Evolutionary conservation across 2,113 vertebrate species (phyloP), one percentile per base, ranked within the genome.

Genomic region (Periophthalmodon schlosseri): DNA sequence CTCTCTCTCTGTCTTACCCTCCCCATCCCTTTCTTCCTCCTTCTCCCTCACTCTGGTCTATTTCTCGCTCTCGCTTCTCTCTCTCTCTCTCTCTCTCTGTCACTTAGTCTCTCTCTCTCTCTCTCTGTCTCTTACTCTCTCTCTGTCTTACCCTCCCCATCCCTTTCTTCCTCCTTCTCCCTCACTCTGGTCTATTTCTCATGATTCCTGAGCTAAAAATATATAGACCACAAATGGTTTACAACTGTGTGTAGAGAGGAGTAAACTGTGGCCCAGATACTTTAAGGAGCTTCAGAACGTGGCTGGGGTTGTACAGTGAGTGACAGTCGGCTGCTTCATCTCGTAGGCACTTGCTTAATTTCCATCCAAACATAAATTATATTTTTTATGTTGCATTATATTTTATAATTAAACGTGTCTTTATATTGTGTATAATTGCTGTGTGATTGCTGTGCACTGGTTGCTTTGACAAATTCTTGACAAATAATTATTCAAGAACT

Each of bases 171-270:
- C 57, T 60, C 8, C 24, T 5, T 28, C 23, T 24, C 57, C 10
- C 23, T 57, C 20, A 5, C 52, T 10, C n/a, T 2, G n/a, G 56
- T 57, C 23, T 60, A 65, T 69, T 79, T 87, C 54, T 82, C 63
- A 70, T 84, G 39, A 72, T 79, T 86, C 71, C 75, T 74, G 85
- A 90, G 76, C 88, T 87, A 89, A 88, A 92, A 93, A 92, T 92
- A 89, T 87, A 91, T 86, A 81, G 57, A 69, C 50, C 64, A 77
- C 73, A 83, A 87, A 87, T 72, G 74, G 77, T 67, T 79, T 73
- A 86, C 21, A 86, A 89, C 76, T 63, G 9, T 14, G 7, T 64
- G n/a, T 24, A 28, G 63, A 46, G 68, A 18, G 58, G 68, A 60
- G 64, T 66, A 78, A 91, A 91, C 85, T 81, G 77, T 83, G 74